A percentile compares a stretch with the other conserved stretches of the same genome.
Conservation (phyloP, 2,113 vertebrate species). For the Herpetotheres cachinnans region DNA sequence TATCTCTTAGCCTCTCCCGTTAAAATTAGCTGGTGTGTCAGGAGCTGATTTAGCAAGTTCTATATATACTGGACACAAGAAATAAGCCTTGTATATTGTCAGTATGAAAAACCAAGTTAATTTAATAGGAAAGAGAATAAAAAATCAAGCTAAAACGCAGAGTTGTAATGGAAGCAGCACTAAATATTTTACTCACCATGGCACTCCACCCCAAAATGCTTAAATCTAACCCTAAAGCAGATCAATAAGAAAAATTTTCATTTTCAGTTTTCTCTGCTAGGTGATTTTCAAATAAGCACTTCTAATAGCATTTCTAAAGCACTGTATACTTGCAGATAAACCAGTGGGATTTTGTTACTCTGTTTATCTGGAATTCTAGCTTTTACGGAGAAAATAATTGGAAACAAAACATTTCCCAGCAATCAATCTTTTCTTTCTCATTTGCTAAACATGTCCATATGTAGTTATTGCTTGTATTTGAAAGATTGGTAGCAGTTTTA, state of each 20-base stretch:
- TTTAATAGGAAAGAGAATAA: background rate
- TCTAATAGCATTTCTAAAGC: background rate
- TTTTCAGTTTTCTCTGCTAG: conserved; percentile 18
- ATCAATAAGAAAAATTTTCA: background rate
- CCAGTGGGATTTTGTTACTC: background rate
- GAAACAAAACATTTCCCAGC: conserved; percentile 34
- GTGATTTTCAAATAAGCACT: conserved; percentile 27
- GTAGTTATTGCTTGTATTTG: conserved; percentile 18
- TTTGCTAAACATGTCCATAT: conserved; percentile 31
- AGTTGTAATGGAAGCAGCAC: background rate
- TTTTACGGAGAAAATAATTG: background rate
- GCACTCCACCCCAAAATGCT: background rate
- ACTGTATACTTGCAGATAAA: conserved; percentile 19
- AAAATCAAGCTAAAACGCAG: background rate
- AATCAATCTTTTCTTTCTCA: conserved; percentile 20
- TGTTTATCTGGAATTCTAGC: background rate
- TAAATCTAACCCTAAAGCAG: background rate
- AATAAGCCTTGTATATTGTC: background rate
- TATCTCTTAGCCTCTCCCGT: background rate
- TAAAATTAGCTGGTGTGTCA: background rate
- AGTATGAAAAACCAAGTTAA: background rate
- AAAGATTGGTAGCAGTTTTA: conserved; percentile 29
- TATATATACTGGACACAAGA: background rate
- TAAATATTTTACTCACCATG: background rate
- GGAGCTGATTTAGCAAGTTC: conserved; percentile 28